Conservation (phyloP, 2,888 invertebrate species). For the Stegana nigrithorax region DNA sequence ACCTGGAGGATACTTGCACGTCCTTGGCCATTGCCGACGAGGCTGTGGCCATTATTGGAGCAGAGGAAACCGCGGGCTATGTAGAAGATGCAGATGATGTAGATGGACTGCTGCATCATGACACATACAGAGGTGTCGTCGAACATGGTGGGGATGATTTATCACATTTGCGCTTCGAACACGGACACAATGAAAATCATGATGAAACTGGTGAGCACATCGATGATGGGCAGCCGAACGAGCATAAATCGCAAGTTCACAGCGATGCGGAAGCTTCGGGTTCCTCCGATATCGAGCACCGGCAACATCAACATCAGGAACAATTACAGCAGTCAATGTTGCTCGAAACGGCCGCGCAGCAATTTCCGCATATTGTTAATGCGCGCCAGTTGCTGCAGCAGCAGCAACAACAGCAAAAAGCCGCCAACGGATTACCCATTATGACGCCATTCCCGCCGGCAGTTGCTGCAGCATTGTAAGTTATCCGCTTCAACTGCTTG, state of each 20-base stretch:
- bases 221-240: too few species aligned
- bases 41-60: constrained; percentile 42
- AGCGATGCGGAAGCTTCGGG: background rate
- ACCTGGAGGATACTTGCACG: constrained; percentile 24
- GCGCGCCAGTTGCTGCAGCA: constrained; percentile 52
- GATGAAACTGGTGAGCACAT: background rate
- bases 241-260: too few species aligned
- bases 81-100: constrained; percentile 52
- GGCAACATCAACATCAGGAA: constrained; percentile 22
- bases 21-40: constrained; percentile 24
- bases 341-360: constrained; percentile 24
- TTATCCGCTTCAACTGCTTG: constrained; percentile 13
- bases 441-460: constrained; percentile 51
- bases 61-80: constrained; percentile 57
- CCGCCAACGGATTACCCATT: constrained; percentile 39
- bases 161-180: background rate
- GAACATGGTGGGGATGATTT: background rate
- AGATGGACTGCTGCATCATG: constrained; percentile 46
- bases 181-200: background rate
- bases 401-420: constrained; percentile 43
- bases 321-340: background rate
- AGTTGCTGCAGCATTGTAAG: constrained; percentile 44
- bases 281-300: constrained; percentile 47
- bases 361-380: constrained; percentile 50
- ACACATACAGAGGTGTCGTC: background rate